phyloP scores from a whole-genome alignment of 2,888 invertebrate species.

The Papilio demoleus region DNA sequence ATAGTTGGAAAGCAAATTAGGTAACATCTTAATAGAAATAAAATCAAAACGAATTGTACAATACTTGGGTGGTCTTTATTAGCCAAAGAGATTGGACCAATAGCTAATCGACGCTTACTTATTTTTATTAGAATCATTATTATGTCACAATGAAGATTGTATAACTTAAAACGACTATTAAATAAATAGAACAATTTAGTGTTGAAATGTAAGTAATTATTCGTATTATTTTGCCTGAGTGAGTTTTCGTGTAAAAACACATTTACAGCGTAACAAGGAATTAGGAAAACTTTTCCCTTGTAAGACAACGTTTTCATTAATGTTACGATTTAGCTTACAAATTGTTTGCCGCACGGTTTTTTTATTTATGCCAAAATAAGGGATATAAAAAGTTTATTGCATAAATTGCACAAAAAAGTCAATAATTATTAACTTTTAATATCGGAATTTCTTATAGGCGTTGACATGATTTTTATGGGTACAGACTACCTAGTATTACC shows the following conservation, averaged over 20 bases:
- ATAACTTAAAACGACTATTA: neutral
- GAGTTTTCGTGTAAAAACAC: conserved; percentile 29
- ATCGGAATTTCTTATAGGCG: neutral
- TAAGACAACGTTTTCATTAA: conserved; percentile 26
- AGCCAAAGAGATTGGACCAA: neutral
- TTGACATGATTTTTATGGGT: too few relatives aligned
- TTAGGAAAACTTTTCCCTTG: conserved; percentile 26
- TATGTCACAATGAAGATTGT: neutral
- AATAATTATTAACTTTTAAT: neutral
- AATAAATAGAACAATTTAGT: neutral
- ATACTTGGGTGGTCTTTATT: conserved; percentile 2
- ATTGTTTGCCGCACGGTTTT: conserved; percentile 36
- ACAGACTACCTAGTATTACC: too few relatives aligned
- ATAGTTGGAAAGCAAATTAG: conserved; percentile 41
- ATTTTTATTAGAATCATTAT: neutral
- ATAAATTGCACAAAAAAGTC: neutral
- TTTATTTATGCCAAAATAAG: conserved; percentile 29
- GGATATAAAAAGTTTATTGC: neutral
- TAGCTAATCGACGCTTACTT: neutral
- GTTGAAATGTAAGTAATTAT: neutral
- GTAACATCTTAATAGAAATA: neutral
- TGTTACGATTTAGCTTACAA: conserved; percentile 28
- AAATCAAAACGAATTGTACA: neutral
- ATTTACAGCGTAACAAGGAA: conserved; percentile 24
- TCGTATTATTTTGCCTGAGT: neutral